Percentiles rank a stretch among this genome's conserved stretches.
phyloP scores from a whole-genome alignment of 2,113 vertebrate species.

The Scomber japonicus region DNA sequence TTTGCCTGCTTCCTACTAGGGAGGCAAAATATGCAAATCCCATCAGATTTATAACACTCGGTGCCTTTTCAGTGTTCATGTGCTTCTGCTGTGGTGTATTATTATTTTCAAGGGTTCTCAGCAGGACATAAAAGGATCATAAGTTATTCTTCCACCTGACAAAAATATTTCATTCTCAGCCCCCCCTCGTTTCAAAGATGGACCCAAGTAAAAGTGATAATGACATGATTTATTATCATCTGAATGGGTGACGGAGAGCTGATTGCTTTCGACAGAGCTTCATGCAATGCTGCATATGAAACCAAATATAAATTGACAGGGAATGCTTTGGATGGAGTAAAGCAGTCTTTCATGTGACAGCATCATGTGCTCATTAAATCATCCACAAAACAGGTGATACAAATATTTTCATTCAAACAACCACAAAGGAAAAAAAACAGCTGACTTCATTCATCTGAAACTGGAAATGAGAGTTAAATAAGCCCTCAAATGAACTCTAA shows the following conservation, averaged over 20 bases:
- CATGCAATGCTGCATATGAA: constrained; percentile 69
- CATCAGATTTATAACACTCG: constrained; percentile 80
- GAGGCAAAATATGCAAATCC: constrained; percentile 80
- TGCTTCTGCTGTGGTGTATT: constrained; percentile 72
- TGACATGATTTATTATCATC: constrained; percentile 77
- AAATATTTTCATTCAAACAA: constrained; percentile 68
- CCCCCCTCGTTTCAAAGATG: constrained; percentile 72
- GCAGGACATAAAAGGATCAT: constrained; percentile 80
- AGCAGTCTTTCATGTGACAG: constrained; percentile 79
- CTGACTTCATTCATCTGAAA: constrained; percentile 59
- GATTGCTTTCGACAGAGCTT: constrained; percentile 71
- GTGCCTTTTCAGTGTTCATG: constrained; percentile 70
- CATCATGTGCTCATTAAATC: constrained; percentile 76
- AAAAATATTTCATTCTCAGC: constrained; percentile 66
- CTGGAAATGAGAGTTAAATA: constrained; percentile 47
- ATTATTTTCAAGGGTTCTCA: constrained; percentile 84
- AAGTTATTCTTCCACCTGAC: constrained; percentile 83
- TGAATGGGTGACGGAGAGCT: constrained; percentile 59
- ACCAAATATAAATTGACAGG: constrained; percentile 76
- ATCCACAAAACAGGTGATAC: constrained; percentile 68
- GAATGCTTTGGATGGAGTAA: constrained; percentile 57
- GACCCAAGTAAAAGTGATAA: constrained; percentile 71
- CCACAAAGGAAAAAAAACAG: too few species aligned
- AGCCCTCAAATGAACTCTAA: constrained; percentile 44
- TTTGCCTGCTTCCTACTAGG: constrained; percentile 53